Conservation (phyloP, 2,797 vertebrate genomes). For the Enteromius afrohamiltoni region DNA sequence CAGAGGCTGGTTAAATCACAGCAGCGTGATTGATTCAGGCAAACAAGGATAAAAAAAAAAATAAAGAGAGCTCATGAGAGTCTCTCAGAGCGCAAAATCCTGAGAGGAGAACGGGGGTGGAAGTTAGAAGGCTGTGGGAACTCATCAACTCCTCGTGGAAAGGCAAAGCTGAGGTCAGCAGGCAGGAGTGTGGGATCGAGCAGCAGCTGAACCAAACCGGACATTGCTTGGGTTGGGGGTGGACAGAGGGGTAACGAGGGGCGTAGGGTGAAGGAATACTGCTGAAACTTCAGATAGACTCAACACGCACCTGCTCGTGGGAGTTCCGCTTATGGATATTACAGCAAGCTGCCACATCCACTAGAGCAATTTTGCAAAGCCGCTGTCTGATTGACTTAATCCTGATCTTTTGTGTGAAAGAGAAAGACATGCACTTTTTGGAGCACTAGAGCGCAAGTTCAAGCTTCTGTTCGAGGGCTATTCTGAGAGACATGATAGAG, state of each 20-base stretch:
- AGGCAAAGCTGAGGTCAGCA: slow-evolving; percentile 65
- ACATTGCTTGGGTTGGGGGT: slow-evolving; percentile 24
- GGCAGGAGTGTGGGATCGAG: slow-evolving; percentile 53
- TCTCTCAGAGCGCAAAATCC: slow-evolving; percentile 14
- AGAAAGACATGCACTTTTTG: slow-evolving; percentile 7
- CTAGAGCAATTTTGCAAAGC: slow-evolving; percentile 4
- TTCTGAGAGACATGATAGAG: slow-evolving; percentile 87
- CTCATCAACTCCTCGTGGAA: slow-evolving; percentile 34
- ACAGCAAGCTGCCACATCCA: slow-evolving; percentile 12
- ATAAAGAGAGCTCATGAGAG: slow-evolving; percentile 25
- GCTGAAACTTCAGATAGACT: slow-evolving; percentile 33
- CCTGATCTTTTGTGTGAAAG: not conserved
- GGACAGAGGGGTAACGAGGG: slow-evolving; percentile 14
- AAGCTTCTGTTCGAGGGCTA: slow-evolving; percentile 1
- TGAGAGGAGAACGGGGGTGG: slow-evolving; percentile 50
- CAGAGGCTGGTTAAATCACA: slow-evolving; percentile 42
- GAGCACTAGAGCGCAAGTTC: not conserved
- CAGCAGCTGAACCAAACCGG: slow-evolving; percentile 37
- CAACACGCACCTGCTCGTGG: slow-evolving; percentile 27
- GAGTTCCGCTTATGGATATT: slow-evolving; percentile 30
- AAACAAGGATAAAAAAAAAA: slow-evolving; percentile 37
- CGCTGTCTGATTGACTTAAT: slow-evolving; percentile 10
- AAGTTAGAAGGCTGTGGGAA: slow-evolving; percentile 69
- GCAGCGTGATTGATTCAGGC: slow-evolving; percentile 52
- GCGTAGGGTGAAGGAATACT: slow-evolving; percentile 2